Evolutionary conservation across 2,888 invertebrate genomes (phyloP), one percentile per base, ranked within the genome.

Genomic region (Dolomedes plantarius): DNA sequence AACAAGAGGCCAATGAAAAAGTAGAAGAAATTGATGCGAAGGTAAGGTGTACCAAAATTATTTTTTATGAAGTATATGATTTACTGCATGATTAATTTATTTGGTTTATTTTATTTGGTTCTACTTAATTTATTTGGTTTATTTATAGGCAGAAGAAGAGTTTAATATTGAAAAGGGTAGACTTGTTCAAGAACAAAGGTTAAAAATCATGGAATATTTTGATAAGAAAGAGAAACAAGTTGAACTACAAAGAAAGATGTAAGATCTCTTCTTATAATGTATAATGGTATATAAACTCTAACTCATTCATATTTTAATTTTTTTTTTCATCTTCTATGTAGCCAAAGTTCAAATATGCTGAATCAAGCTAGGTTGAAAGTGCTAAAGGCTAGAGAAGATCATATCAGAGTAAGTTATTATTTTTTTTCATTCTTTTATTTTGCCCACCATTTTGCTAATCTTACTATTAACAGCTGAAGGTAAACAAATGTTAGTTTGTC

Each of bases 1-100:
- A 99, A 93, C 99, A 99, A 94, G 99, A 99, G 93, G 99, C 99
- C 92, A 99, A 98, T 94, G 99, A 99, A 94, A 99, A 99, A 93
- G 99, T 98, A 74, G 99, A 99, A 93, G 99, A 99, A 94, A 99
- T 99, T 92, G 99, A 99, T 94, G 98, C 99, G 71, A 99, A 92
- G 91, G 92, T 92, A 85, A 56, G 19, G n/a, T n/a, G n/a, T n/a
- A n/a, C n/a, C 16, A n/a, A n/a, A n/a, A n/a, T n/a, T n/a, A n/a
- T n/a, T n/a, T n/a, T n/a, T n/a, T 23, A 23, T 62, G 19, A 1
- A 62, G 11, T 23, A 19, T 41, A 41, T 13, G 41, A 0, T 41
- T 16, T 41, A 9, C 41, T 13, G 16, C 9, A 41, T 41, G 9
- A 13, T 39, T 6, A n/a, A n/a, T n/a, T n/a, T n/a, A n/a, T n/a